These are phyloP conservation scores for Dendronephthya gigantea DNA, from an alignment of 64 coral and sea anemone species.

Conservation along the genomic window DNA sequence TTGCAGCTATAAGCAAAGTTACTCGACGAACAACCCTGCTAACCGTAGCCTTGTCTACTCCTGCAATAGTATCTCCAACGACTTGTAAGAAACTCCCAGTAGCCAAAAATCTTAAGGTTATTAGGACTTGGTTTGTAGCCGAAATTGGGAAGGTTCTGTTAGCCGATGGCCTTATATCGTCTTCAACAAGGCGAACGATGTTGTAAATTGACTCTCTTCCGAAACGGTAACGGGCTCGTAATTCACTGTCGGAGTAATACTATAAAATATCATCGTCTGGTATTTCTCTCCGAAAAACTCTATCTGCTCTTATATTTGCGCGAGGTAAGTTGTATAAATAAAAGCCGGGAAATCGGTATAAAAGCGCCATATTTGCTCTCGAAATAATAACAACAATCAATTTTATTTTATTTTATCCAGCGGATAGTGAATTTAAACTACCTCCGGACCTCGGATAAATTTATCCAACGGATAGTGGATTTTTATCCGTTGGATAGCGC, in stretches of 20 bases:
- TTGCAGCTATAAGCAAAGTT: not conserved
- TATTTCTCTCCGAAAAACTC: not conserved
- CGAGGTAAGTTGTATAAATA: not conserved
- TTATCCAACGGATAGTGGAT: conserved; percentile 22
- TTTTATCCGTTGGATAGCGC: conserved; percentile 14
- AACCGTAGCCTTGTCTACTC: not conserved
- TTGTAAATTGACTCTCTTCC: not conserved
- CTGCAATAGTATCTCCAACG: not conserved
- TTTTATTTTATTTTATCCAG: not conserved
- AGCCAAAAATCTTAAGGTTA: no score
- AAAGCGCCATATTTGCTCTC: not conserved
- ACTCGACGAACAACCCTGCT: not conserved
- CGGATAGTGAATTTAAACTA: no score
- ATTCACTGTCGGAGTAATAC: not conserved
- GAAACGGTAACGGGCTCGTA: not conserved
- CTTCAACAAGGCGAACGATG: not conserved
- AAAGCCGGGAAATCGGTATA: not conserved
- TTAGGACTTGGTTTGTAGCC: not conserved
- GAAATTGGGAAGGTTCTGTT: not conserved
- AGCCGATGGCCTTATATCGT: not conserved
- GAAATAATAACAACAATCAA: not conserved
- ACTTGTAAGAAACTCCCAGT: not conserved
- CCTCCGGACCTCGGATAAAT: not conserved
- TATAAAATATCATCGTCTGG: not conserved
- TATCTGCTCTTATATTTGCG: not conserved